Base-by-base conservation (phyloP, 2,113 vertebrate genomes). In the Phyllopteryx taeniolatus region DNA sequence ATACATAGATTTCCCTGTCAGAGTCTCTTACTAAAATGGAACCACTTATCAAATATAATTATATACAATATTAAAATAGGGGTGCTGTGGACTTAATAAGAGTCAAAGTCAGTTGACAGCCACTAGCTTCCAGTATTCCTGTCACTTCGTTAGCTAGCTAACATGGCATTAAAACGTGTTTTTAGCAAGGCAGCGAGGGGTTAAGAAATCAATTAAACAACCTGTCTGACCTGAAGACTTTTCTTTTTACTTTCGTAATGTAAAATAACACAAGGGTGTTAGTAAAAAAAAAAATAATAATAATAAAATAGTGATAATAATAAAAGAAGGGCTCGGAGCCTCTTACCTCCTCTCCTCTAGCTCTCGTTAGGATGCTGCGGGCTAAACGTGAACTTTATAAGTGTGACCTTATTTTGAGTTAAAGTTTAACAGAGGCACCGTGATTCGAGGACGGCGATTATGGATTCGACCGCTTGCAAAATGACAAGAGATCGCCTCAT, bases 281-380 rank as follows among this genome's bases (percentile, higher is more conserved):
- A 64, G 2, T 20, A 0, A 65, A 14, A 12, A 39, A 5, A 39
- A 39, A 5, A 39, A 39, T 1, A 39, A 39, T 39, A 39, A 39
- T n/a, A 39, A 39, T 39, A 39, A 39, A 39, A 39, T 27, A 27
- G 27, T 27, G 27, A 39, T 39, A 39, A 39, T 27, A 39, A 39
- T 39, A 39, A 39, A 39, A 39, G 6, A 3, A 6, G 35, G 35
- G 35, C 35, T 39, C 35, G 3, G 0, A 0, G n/a, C 1, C 8
- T 61, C 81, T 68, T 73, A 86, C 86, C 84, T 81, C 59, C 47
- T 20, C 66, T 66, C 67, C 33, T 75, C 27, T 68, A 19, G 75
- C 72, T 64, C 8, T 27, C 22, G 53, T 3, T 2, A 11, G 62
- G 76, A 83, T 82, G 76, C 74, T 74, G 68, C 31, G 5, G 2